Evolutionary conservation across 2,113 vertebrate species (phyloP).

Genomic region (Gracilinanus agilis): DNA sequence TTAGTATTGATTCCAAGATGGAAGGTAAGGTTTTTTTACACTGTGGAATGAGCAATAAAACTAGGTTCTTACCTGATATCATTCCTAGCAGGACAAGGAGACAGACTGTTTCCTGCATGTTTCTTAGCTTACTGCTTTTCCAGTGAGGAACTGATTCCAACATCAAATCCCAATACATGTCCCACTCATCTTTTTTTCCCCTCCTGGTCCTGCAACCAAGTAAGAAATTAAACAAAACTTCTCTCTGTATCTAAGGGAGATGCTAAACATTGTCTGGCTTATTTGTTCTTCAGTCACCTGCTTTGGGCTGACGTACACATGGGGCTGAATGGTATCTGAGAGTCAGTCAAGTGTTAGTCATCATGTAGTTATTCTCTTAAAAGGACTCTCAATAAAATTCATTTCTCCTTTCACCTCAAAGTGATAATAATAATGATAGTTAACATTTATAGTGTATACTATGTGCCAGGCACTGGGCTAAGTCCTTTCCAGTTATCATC

Average conservation of each 20-base stretch:
- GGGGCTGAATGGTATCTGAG: neutral
- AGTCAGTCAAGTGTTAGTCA: neutral
- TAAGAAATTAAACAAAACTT: neutral
- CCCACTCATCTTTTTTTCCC: neutral
- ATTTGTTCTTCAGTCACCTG: neutral
- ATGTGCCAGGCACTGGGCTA: neutral
- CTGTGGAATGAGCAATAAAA: neutral
- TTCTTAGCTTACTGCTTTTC: neutral
- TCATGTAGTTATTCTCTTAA: neutral
- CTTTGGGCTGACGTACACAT: neutral
- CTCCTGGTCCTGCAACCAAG: neutral
- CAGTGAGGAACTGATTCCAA: neutral
- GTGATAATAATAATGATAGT: neutral
- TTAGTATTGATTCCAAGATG: too few relatives aligned
- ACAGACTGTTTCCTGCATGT: neutral
- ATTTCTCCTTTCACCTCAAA: neutral
- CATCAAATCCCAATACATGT: neutral
- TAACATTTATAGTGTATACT: neutral
- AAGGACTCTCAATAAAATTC: neutral
- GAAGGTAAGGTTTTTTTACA: too few relatives aligned
- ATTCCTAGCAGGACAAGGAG: conserved; percentile 3
- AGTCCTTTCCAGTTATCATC: neutral
- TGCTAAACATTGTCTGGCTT: neutral
- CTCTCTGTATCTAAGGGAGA: neutral
- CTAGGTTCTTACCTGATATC: neutral